Conservation (phyloP, 2,888 invertebrate species). For the Xylota segnis region DNA sequence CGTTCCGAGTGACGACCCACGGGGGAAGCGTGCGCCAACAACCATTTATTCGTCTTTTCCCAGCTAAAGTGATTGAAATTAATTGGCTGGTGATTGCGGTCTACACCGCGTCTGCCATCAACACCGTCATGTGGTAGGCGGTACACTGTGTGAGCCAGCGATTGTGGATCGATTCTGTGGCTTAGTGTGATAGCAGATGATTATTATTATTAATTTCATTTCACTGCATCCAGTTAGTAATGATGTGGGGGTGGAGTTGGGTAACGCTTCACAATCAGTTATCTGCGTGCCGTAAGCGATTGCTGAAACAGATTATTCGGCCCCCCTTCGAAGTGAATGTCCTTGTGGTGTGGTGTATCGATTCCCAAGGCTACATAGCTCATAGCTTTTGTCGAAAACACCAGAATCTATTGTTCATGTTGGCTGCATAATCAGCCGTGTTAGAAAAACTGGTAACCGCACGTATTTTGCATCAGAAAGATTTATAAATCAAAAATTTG, state of each 20-base stretch:
- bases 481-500: constrained; percentile 57
- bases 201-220: constrained; percentile 41
- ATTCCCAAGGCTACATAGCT: constrained; percentile 10
- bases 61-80: constrained; percentile 69
- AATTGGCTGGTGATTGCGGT: constrained; percentile 68
- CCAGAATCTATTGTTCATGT: constrained; percentile 7
- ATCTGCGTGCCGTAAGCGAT: background rate
- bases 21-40: constrained; percentile 57
- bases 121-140: constrained; percentile 27
- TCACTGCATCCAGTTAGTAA: constrained; percentile 13
- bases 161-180: constrained; percentile 1
- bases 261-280: background rate
- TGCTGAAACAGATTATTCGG: too few relatives aligned
- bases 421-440: constrained; percentile 28
- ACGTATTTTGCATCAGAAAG: constrained; percentile 41
- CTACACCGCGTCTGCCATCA: constrained; percentile 45
- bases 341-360: constrained; percentile 9
- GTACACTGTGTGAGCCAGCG: background rate
- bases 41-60: constrained; percentile 55
- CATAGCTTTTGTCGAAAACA: constrained; percentile 6
- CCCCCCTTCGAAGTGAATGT: too few relatives aligned
- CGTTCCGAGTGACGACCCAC: too few relatives aligned
- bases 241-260: constrained; percentile 6
- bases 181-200: constrained; percentile 10
- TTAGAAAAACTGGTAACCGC: constrained; percentile 35